Conservation (phyloP, 2,113 vertebrate genomes). For the Hiodon alosoides region DNA sequence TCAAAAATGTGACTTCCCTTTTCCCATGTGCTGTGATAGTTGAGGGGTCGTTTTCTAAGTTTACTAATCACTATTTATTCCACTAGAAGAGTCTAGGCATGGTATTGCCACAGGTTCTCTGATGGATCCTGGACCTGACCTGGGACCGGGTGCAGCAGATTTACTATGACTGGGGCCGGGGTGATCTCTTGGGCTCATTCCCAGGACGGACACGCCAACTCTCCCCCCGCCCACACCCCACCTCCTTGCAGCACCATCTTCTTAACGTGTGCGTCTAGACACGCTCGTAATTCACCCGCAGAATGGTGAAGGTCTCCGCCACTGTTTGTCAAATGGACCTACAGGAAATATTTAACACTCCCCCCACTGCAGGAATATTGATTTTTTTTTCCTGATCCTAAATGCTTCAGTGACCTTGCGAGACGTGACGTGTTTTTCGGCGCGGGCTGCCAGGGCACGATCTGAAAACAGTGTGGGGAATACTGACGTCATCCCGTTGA, state of each 20-base stretch:
- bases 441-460: slow-evolving; percentile 4
- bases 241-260: neutral
- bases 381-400: neutral
- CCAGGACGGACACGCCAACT: neutral
- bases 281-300: slow-evolving; percentile 12
- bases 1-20: no score
- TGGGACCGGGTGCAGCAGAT: neutral
- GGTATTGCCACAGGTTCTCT: no score
- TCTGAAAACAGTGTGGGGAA: slow-evolving; percentile 1
- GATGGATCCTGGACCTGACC: no score
- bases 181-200: neutral
- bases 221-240: neutral
- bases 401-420: slow-evolving; percentile 21
- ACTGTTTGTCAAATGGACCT: slow-evolving; percentile 11
- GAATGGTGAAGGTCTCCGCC: neutral
- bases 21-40: no score
- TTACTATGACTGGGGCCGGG: neutral
- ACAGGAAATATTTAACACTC: slow-evolving; percentile 26
- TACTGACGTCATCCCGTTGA: neutral
- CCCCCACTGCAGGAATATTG: slow-evolving; percentile 16
- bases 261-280: neutral
- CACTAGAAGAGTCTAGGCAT: no score
- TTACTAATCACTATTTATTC: no score
- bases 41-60: no score
- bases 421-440: slow-evolving; percentile 25